phyloP scores from a whole-genome alignment of 2,888 invertebrate species.

The Alcis repandata region DNA sequence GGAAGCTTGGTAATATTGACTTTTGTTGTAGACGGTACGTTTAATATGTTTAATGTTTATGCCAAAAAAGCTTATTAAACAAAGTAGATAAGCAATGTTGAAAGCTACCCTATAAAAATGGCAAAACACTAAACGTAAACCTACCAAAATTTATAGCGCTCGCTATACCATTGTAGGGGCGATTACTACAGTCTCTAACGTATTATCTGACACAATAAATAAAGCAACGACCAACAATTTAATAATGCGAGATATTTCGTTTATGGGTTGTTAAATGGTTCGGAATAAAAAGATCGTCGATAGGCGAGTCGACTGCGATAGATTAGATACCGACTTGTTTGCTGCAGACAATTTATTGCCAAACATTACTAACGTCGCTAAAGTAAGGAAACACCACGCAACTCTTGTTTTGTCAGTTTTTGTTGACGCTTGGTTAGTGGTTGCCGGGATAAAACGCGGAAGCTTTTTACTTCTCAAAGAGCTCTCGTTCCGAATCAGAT shows the following conservation, averaged over 20 bases:
- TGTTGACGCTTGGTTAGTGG: slow-evolving; percentile 36
- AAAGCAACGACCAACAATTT: slow-evolving; percentile 40
- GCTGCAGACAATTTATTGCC: slow-evolving; percentile 73
- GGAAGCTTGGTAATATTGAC: not conserved
- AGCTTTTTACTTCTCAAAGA: slow-evolving; percentile 31
- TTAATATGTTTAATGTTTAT: too few relatives aligned
- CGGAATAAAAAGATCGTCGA: slow-evolving; percentile 77
- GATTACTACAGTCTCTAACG: slow-evolving; percentile 14
- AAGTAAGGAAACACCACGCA: slow-evolving; percentile 53
- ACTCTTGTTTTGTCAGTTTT: slow-evolving; percentile 52
- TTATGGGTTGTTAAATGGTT: slow-evolving; percentile 74
- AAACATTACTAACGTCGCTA: slow-evolving; percentile 60
- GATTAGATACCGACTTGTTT: slow-evolving; percentile 70
- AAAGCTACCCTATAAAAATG: not conserved
- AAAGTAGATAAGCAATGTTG: not conserved
- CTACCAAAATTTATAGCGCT: slow-evolving; percentile 4
- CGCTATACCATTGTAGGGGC: slow-evolving; percentile 7
- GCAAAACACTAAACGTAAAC: not conserved
- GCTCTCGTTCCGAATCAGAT: slow-evolving; percentile 27
- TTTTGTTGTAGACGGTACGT: not conserved
- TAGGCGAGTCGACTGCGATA: slow-evolving; percentile 54
- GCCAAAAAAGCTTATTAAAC: not conserved
- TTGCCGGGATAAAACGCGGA: slow-evolving; percentile 38
- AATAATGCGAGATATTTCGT: slow-evolving; percentile 65
- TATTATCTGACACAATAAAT: slow-evolving; percentile 36